These are phyloP conservation scores for Philopedon plagiatum DNA, from an alignment of 2,888 invertebrate species.

Conservation along the genomic window DNA sequence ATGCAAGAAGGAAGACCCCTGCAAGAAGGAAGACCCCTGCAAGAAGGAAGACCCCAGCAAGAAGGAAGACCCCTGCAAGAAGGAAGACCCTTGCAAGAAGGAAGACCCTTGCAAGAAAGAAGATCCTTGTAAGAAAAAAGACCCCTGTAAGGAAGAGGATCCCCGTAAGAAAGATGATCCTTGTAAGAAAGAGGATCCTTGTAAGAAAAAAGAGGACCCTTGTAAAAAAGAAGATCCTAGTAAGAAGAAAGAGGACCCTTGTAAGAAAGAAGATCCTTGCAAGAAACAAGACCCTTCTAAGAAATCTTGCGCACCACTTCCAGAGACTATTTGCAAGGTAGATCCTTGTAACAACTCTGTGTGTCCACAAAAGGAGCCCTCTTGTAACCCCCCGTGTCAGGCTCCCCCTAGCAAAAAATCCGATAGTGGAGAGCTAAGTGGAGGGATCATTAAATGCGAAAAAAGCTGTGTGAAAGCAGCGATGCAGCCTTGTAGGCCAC, in stretches of 20 bases:
- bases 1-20: conserved; percentile 45
- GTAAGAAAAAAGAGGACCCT: conserved; percentile 48
- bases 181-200: conserved; percentile 50
- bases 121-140: conserved; percentile 48
- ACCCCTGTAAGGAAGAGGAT: conserved; percentile 43
- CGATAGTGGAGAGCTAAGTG: conserved; percentile 7
- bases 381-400: not conserved
- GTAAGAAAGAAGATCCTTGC: conserved; percentile 49
- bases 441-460: conserved; percentile 36
- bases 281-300: conserved; percentile 40
- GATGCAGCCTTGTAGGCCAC: conserved; percentile 17
- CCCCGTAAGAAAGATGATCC: conserved; percentile 46
- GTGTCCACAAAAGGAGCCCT: not conserved
- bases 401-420: not conserved
- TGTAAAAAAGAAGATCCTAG: conserved; percentile 47
- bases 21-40: conserved; percentile 45
- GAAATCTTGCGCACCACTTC: not conserved
- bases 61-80: conserved; percentile 37
- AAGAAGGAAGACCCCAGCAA: conserved; percentile 49
- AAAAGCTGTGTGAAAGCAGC: no score
- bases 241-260: conserved; percentile 44
- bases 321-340: conserved; percentile 35
- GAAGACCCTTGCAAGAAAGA: conserved; percentile 49
- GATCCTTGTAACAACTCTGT: conserved; percentile 33
- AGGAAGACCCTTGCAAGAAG: conserved; percentile 50